These are phyloP conservation scores for Clarias pachynema DNA, from an alignment of 2,797 vertebrate genomes.

Conservation along the genomic window DNA sequence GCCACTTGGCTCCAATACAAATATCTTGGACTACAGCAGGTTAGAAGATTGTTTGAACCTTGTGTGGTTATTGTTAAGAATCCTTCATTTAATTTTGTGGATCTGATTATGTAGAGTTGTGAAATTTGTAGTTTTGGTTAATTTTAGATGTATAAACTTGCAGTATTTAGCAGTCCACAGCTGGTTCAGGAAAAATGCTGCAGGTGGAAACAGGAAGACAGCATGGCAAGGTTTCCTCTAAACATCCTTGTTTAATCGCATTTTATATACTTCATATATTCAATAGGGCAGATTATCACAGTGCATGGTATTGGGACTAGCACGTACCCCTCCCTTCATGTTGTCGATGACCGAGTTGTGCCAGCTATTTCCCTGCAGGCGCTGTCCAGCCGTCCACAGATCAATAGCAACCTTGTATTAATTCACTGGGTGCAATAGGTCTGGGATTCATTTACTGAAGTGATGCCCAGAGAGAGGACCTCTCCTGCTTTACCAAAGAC, in stretches of 20 bases:
- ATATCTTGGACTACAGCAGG: neutral
- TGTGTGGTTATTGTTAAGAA: neutral
- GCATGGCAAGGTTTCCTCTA: neutral
- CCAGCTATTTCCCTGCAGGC: slow-evolving; percentile 72
- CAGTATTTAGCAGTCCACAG: neutral
- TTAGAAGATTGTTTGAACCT: neutral
- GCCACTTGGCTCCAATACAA: neutral
- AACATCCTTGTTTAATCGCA: neutral
- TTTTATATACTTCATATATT: neutral
- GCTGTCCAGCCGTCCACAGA: slow-evolving; percentile 70
- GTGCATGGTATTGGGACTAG: slow-evolving; percentile 62
- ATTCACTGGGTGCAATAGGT: slow-evolving; percentile 62
- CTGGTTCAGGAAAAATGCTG: neutral
- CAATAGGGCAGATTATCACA: slow-evolving; percentile 52
- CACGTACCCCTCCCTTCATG: slow-evolving; percentile 62
- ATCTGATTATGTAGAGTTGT: neutral
- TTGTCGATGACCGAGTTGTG: slow-evolving; percentile 73
- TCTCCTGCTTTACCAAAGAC: slow-evolving; percentile 17
- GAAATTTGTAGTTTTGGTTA: neutral
- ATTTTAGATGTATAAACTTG: neutral
- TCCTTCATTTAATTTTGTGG: neutral
- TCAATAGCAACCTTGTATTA: slow-evolving; percentile 72
- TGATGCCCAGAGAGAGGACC: slow-evolving; percentile 36
- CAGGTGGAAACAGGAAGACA: neutral
- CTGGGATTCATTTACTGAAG: slow-evolving; percentile 58